Evolutionary conservation across 2,797 vertebrate species (phyloP).

Genomic region (Galaxias olidus): DNA sequence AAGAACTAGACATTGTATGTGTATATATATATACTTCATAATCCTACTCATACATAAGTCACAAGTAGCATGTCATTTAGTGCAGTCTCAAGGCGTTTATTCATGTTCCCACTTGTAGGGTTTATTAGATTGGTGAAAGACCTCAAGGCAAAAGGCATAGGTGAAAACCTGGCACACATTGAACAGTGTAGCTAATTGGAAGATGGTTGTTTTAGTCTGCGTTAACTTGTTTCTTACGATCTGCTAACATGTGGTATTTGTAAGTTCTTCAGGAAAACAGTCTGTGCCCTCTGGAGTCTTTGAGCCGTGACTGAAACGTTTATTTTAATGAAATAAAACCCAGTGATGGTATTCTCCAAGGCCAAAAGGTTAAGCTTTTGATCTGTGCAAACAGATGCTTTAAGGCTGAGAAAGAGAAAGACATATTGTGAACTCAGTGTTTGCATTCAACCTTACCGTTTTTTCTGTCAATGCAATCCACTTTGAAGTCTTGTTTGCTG

Average conservation of each 20-base stretch:
- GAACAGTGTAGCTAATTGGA: conserved; percentile 53
- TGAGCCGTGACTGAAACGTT: conserved; percentile 48
- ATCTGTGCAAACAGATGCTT: conserved; percentile 69
- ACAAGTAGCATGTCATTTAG: background rate
- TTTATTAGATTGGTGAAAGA: background rate
- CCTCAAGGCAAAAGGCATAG: conserved; percentile 12
- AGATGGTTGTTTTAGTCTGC: conserved; percentile 52
- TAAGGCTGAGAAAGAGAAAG: conserved; percentile 56
- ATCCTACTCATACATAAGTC: no score
- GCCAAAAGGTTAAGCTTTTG: conserved; percentile 76
- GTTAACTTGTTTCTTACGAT: conserved; percentile 48
- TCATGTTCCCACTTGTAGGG: conserved; percentile 3
- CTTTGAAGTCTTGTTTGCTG: conserved; percentile 77
- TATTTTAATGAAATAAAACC: conserved; percentile 65
- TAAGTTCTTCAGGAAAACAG: conserved; percentile 32
- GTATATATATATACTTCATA: no score
- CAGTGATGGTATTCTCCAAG: conserved; percentile 55
- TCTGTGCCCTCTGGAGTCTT: conserved; percentile 43
- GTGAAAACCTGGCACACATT: conserved; percentile 28
- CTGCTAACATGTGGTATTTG: conserved; percentile 55
- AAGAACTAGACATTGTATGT: no score
- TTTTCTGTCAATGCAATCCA: conserved; percentile 49
- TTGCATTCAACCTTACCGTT: conserved; percentile 73
- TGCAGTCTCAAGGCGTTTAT: background rate
- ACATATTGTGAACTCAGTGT: conserved; percentile 71